These are phyloP conservation scores for Aplodontia rufa DNA, from an alignment of 2,113 vertebrate species.

Conservation along the genomic window DNA sequence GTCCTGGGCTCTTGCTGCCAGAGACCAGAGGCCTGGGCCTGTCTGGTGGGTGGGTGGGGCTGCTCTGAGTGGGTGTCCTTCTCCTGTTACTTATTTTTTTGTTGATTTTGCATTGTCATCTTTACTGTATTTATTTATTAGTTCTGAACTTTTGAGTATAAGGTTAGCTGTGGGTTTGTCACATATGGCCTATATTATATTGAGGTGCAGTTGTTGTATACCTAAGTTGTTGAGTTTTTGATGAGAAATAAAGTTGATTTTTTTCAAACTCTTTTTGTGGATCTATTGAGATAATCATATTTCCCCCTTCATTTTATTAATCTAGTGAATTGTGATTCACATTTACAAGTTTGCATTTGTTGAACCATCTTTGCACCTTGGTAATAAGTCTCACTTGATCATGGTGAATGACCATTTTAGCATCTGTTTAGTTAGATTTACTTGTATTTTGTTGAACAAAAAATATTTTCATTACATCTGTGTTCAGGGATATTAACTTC, in stretches of 20 bases:
- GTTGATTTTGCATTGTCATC: not conserved
- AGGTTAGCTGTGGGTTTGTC: no score
- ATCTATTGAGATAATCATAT: not conserved
- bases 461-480: not conserved
- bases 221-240: no score
- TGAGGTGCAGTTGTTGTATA: no score
- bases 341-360: slow-evolving; percentile 36
- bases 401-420: slow-evolving; percentile 22
- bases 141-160: no score
- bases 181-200: no score
- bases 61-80: no score
- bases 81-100: not conserved
- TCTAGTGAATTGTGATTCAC: not conserved
- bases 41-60: no score
- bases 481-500: not conserved
- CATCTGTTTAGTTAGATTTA: slow-evolving; percentile 19
- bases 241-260: no score
- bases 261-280: not conserved
- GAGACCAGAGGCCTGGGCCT: no score
- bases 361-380: not conserved
- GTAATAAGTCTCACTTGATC: not conserved
- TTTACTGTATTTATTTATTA: not conserved
- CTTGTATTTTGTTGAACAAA: slow-evolving; percentile 53
- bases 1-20: no score
- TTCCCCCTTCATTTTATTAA: not conserved